phyloP scores from a whole-genome alignment of 1,140 invertebrate species.

The Drosophila lowei region DNA sequence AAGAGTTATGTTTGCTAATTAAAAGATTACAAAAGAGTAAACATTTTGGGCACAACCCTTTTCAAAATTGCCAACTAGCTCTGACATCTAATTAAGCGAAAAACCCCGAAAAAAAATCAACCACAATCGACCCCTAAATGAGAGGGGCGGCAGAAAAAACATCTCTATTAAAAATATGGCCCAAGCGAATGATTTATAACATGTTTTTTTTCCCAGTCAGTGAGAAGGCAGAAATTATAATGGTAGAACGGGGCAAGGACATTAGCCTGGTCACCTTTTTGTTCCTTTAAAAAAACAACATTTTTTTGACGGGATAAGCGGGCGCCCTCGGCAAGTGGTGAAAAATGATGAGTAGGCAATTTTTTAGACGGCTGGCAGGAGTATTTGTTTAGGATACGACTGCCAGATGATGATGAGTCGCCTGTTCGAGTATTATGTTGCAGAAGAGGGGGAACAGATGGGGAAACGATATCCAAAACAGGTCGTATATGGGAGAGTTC shows the following conservation, averaged over 20 bases:
- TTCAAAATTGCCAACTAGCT: slow-evolving; percentile 60
- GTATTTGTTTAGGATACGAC: background rate
- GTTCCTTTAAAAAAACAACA: slow-evolving; percentile 52
- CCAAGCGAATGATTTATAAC: slow-evolving; percentile 70
- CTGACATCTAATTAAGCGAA: slow-evolving; percentile 47
- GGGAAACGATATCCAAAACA: too few species aligned
- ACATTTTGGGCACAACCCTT: slow-evolving; percentile 50
- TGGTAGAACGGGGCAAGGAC: slow-evolving; percentile 50
- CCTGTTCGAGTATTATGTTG: slow-evolving; percentile 15
- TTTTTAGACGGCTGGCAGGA: background rate
- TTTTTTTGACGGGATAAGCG: slow-evolving; percentile 73
- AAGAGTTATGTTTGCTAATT: slow-evolving; percentile 70
- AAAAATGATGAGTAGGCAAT: slow-evolving; percentile 65
- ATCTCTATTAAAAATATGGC: slow-evolving; percentile 78
- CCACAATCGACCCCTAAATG: slow-evolving; percentile 30
- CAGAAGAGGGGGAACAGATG: slow-evolving; percentile 10
- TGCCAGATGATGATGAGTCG: slow-evolving; percentile 40
- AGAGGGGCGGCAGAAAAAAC: slow-evolving; percentile 28
- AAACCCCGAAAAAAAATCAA: slow-evolving; percentile 14
- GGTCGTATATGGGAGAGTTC: too few species aligned
- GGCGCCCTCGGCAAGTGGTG: slow-evolving; percentile 48
- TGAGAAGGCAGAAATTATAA: slow-evolving; percentile 58
- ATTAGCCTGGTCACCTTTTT: slow-evolving; percentile 64
- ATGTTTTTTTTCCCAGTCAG: slow-evolving; percentile 7
- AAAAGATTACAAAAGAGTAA: slow-evolving; percentile 60